These are phyloP conservation scores for Prunella strophiata DNA, from an alignment of 2,797 vertebrate genomes.

Conservation along the genomic window DNA sequence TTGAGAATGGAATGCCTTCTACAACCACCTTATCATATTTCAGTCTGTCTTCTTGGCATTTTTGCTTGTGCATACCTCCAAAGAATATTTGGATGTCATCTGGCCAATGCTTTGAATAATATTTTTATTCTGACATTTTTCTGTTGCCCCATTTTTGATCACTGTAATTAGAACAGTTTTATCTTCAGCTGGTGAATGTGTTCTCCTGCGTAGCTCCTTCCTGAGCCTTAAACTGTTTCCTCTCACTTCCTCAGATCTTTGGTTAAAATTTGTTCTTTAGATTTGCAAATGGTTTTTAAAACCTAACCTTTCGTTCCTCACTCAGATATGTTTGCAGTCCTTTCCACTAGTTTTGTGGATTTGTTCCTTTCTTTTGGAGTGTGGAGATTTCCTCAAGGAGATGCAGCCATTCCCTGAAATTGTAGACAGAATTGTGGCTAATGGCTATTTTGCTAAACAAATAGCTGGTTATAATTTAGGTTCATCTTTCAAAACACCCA, in stretches of 20 bases:
- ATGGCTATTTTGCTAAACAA: not conserved
- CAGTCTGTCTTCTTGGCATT: slow-evolving; percentile 17
- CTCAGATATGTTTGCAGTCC: not conserved
- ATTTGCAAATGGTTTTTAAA: not conserved
- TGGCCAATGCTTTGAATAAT: not conserved
- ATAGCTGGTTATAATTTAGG: not conserved
- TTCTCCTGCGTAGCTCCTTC: not conserved
- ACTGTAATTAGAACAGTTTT: not conserved
- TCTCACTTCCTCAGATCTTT: not conserved
- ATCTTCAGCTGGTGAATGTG: not conserved
- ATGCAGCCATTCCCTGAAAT: not conserved
- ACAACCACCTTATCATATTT: slow-evolving; percentile 28
- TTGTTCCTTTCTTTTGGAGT: not conserved
- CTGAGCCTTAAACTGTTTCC: not conserved
- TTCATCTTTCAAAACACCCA: not conserved
- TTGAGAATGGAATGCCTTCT: slow-evolving; percentile 56
- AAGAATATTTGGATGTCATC: slow-evolving; percentile 13
- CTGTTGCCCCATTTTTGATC: not conserved
- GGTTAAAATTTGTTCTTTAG: not conserved
- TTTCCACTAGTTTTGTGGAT: not conserved
- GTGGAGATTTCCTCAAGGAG: not conserved
- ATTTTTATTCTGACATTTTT: not conserved
- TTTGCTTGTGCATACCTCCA: slow-evolving; percentile 6
- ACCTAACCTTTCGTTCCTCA: not conserved
- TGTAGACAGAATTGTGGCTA: not conserved